These are phyloP conservation scores for Cygnus olor DNA, from an alignment of 2,797 vertebrate species.

Conservation along the genomic window DNA sequence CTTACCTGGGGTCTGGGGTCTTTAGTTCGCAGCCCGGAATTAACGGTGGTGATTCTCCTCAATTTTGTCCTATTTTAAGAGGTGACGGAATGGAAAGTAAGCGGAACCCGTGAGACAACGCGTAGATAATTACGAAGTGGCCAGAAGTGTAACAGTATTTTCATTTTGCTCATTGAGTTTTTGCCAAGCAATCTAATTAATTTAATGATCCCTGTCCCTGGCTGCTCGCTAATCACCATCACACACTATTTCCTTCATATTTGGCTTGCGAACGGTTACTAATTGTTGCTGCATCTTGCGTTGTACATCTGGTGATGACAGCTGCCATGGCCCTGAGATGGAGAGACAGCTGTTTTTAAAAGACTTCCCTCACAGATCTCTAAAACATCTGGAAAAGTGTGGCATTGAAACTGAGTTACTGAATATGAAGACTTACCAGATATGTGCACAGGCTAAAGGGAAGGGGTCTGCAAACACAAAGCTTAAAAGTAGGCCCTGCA, in stretches of 20 bases:
- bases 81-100: neutral
- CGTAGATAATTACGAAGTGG: neutral
- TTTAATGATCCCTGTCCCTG: conserved; percentile 34
- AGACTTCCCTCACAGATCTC: neutral
- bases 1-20: neutral
- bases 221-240: conserved; percentile 7
- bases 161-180: neutral
- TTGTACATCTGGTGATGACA: conserved; percentile 53
- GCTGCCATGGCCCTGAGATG: conserved; percentile 29
- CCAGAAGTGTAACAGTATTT: neutral
- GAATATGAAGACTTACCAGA: neutral
- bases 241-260: neutral
- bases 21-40: neutral
- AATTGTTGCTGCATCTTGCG: conserved; percentile 32
- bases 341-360: conserved; percentile 35
- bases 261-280: conserved; percentile 42
- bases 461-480: neutral
- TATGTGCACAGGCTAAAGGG: neutral
- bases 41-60: neutral
- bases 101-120: neutral
- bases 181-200: conserved; percentile 28
- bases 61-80: neutral
- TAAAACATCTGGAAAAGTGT: conserved; percentile 24
- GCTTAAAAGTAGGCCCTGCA: neutral
- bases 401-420: neutral